Evolutionary conservation across 2,797 vertebrate genomes (phyloP), one percentile per base, ranked within the genome.

Genomic region (Microctenopoma stevenorrisi): DNA sequence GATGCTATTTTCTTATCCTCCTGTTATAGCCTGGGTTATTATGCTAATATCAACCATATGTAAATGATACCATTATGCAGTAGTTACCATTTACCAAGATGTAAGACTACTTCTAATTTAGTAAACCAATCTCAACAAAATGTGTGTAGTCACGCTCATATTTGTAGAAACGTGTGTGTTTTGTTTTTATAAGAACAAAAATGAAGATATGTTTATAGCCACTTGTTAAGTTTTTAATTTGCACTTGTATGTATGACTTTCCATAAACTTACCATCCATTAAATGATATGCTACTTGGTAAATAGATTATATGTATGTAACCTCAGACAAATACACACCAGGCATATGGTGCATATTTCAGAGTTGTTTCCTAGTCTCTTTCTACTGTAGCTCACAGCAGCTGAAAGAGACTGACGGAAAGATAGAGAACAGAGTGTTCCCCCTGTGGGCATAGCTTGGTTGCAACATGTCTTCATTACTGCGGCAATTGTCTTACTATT

Each of bases 391-490:
- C 80, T 83, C 80, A 78, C 78, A 85, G 80, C 88, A 72, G 84
- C 85, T 86, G 81, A 90, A 83, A 82, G 87, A 83, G 62, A 81
- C 74, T 9, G 70, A 80, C 58, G 52, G 78, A 64, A 79, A 82
- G 86, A 75, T 78, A 43, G 80, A 87, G 83, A 89, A 80, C 81
- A 67, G 64, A 72, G 65, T 71, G 69, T 90, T 89, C 74, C 77
- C 86, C 89, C 89, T 77, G 76, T 88, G 88, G 89, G 87, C 84
- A 84, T 54, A 76, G 71, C 85, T 82, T 26, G 26, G 82, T 89
- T 88, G 89, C 87, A 86, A 82, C 88, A 81, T 77, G 84, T 88
- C 86, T 91, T 90, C 78, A 89, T 91, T 90, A 89, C 72, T 47
- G 26, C 37, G 2, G 64, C 74, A 83, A 88, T 91, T 90, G 87